phyloP scores from a whole-genome alignment of 37 sponge, comb jelly and placozoan genomes.

The Halichondria panicea region DNA sequence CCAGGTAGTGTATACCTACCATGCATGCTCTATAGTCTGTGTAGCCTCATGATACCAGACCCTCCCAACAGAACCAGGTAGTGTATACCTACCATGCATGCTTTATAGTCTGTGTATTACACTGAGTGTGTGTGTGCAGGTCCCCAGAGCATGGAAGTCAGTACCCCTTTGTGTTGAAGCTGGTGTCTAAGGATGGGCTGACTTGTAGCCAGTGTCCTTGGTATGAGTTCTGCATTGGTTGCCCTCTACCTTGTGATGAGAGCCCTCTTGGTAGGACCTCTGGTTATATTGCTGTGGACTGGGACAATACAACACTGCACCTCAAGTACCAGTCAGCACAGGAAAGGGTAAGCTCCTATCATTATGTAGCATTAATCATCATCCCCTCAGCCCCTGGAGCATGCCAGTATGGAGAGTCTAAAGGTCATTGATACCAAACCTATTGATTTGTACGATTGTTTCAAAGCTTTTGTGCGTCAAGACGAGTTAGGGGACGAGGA shows the following conservation, averaged over 20 bases:
- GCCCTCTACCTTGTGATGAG: slow-evolving; percentile 72
- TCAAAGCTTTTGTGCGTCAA: slow-evolving; percentile 89
- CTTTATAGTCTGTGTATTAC: too few relatives aligned
- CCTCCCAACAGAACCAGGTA: too few relatives aligned
- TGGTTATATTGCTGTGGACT: slow-evolving; percentile 90
- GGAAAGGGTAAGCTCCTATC: slow-evolving; percentile 68
- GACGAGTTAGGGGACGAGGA: slow-evolving; percentile 98
- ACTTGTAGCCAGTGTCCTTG: slow-evolving; percentile 83
- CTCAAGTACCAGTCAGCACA: slow-evolving; percentile 87
- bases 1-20: not conserved
- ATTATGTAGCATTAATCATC: not conserved
- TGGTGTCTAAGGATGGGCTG: slow-evolving; percentile 71
- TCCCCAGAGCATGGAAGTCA: not conserved
- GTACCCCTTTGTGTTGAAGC: slow-evolving; percentile 84
- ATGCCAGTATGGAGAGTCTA: slow-evolving; percentile 69
- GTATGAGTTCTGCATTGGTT: slow-evolving; percentile 95
- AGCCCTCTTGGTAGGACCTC: slow-evolving; percentile 21
- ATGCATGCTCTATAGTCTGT: not conserved
- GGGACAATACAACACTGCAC: slow-evolving; percentile 84
- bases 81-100: too few relatives aligned
- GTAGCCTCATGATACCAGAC: too few relatives aligned
- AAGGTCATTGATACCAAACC: slow-evolving; percentile 69
- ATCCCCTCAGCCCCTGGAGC: slow-evolving; percentile 72
- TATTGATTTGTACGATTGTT: slow-evolving; percentile 84
- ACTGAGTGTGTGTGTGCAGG: slow-evolving; percentile 3